Evolutionary conservation across 2,113 vertebrate genomes (phyloP).

Genomic region (Mustela lutreola): DNA sequence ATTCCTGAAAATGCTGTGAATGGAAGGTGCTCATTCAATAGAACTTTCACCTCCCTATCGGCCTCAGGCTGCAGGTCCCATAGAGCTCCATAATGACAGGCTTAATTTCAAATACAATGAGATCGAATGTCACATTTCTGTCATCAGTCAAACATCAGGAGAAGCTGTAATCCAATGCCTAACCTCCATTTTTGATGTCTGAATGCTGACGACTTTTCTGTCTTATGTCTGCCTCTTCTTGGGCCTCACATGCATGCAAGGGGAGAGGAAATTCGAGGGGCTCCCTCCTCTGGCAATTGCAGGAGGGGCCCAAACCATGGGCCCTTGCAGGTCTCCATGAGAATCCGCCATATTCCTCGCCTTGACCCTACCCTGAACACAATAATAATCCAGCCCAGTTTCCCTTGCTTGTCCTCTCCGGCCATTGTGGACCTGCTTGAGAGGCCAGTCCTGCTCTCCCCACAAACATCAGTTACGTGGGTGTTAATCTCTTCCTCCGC

Average conservation of each 20-base stretch:
- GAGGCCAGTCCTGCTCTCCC: neutral
- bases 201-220: neutral
- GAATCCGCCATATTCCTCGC: neutral
- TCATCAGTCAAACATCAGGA: neutral
- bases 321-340: neutral
- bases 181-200: neutral
- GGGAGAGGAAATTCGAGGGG: neutral
- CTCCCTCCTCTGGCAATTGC: neutral
- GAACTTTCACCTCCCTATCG: too few species aligned
- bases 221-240: neutral
- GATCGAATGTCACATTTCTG: neutral
- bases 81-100: neutral
- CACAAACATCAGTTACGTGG: neutral
- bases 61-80: neutral
- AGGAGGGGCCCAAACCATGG: fast-evolving
- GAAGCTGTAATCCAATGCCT: neutral
- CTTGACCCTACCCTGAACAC: neutral
- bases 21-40: fast-evolving
- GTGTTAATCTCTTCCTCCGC: neutral
- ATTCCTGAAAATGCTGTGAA: neutral
- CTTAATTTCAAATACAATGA: neutral
- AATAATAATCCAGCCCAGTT: neutral
- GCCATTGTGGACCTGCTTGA: too few species aligned
- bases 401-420: neutral
- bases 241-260: too few species aligned